These are phyloP conservation scores for Plestiodon gilberti DNA, from an alignment of 2,113 vertebrate species.

Conservation along the genomic window DNA sequence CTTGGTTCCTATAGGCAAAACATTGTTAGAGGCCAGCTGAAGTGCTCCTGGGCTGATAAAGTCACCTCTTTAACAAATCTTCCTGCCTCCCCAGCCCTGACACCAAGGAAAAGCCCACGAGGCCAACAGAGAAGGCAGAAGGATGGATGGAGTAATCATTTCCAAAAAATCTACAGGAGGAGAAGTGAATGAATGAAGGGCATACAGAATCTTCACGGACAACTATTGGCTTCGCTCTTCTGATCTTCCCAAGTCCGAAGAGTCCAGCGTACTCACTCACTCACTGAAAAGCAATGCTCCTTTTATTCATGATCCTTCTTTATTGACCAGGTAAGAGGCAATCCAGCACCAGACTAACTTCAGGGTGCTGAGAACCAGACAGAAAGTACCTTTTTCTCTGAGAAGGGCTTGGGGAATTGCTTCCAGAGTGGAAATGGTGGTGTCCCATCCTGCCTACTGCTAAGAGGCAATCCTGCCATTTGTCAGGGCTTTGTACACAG, in stretches of 20 bases:
- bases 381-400: not conserved
- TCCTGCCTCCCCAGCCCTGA: not conserved
- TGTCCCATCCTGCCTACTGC: not conserved
- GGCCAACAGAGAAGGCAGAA: not conserved
- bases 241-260: too few relatives aligned
- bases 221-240: too few relatives aligned
- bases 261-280: too few relatives aligned
- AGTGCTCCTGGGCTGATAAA: too few relatives aligned
- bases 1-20: too few relatives aligned
- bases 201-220: not conserved
- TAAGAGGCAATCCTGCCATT: constrained; percentile 6
- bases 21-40: too few relatives aligned
- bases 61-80: not conserved
- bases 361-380: not conserved
- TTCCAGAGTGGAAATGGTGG: not conserved
- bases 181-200: not conserved
- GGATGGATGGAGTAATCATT: too few relatives aligned
- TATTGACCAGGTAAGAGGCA: not conserved
- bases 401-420: not conserved
- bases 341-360: not conserved
- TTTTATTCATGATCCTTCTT: not conserved
- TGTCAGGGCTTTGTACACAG: not conserved
- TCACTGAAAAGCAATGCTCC: too few relatives aligned
- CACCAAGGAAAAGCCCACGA: not conserved
- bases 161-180: too few relatives aligned